Conservation (phyloP, 2,113 vertebrate genomes). For the Neogobius melanostomus region DNA sequence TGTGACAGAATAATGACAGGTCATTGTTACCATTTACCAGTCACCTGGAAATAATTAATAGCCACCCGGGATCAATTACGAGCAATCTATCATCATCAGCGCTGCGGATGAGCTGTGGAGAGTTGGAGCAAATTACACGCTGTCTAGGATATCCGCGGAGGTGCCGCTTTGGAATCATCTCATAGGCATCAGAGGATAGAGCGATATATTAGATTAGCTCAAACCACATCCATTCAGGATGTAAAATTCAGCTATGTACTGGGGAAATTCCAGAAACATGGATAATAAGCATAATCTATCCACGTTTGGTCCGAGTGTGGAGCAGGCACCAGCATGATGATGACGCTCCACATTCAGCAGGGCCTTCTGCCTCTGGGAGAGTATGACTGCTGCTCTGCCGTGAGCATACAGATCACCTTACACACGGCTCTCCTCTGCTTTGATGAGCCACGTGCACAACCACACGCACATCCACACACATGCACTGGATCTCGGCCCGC, state of each 20-base stretch:
- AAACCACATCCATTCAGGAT: constrained; percentile 18
- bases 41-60: constrained; percentile 66
- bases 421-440: constrained; percentile 63
- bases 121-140: constrained; percentile 49
- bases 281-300: constrained; percentile 43
- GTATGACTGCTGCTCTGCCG: constrained; percentile 56
- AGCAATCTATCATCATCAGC: constrained; percentile 58
- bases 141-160: constrained; percentile 41
- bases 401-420: constrained; percentile 70
- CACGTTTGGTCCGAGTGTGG: constrained; percentile 21
- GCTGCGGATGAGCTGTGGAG: constrained; percentile 45
- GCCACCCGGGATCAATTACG: constrained; percentile 47
- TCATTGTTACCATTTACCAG: constrained; percentile 37
- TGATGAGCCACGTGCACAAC: constrained; percentile 55
- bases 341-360: constrained; percentile 57
- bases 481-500: constrained; percentile 9
- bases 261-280: constrained; percentile 39
- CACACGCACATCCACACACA: constrained; percentile 10
- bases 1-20: constrained; percentile 15
- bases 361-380: constrained; percentile 64
- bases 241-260: constrained; percentile 11
- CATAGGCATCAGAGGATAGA: constrained; percentile 22
- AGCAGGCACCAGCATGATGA: constrained; percentile 29
- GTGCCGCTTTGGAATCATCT: constrained; percentile 25
- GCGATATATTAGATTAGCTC: constrained; percentile 28